Evolutionary conservation across 2,113 vertebrate species (phyloP).

Genomic region (Dicaeum eximium): DNA sequence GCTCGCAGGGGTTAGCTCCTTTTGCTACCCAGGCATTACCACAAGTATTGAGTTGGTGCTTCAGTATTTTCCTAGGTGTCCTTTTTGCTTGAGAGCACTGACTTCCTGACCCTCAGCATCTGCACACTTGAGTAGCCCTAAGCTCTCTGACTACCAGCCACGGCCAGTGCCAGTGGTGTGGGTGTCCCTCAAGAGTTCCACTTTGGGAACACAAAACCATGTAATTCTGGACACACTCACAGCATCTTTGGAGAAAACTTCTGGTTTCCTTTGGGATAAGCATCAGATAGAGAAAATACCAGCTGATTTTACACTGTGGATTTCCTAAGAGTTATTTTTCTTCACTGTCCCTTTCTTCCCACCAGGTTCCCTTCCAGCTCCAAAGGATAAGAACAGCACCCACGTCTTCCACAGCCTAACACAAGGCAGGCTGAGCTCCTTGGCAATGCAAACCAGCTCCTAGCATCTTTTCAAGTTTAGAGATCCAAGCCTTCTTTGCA

Average conservation of each 20-base stretch:
- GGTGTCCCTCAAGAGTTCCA: background rate
- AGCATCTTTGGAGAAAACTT: background rate
- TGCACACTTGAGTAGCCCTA: background rate
- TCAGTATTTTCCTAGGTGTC: background rate
- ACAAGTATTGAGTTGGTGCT: background rate
- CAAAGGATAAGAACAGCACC: background rate
- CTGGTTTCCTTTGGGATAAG: background rate
- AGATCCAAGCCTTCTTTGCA: background rate
- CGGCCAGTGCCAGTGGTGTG: no score
- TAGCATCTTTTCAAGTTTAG: background rate
- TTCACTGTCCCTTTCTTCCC: background rate
- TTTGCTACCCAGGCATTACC: background rate
- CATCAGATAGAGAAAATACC: background rate
- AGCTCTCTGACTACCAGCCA: accelerated
- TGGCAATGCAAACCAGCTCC: background rate
- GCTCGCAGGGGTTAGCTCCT: background rate
- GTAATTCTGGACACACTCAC: background rate
- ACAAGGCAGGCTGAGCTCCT: background rate
- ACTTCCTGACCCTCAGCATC: background rate
- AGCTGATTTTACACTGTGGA: background rate
- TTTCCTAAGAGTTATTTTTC: background rate
- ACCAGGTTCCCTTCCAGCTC: background rate
- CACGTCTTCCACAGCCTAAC: background rate
- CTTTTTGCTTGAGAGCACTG: background rate
- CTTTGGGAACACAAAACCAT: background rate